These are phyloP conservation scores for Cephus sareptanus DNA, from an alignment of 2,888 invertebrate genomes.

Conservation along the genomic window DNA sequence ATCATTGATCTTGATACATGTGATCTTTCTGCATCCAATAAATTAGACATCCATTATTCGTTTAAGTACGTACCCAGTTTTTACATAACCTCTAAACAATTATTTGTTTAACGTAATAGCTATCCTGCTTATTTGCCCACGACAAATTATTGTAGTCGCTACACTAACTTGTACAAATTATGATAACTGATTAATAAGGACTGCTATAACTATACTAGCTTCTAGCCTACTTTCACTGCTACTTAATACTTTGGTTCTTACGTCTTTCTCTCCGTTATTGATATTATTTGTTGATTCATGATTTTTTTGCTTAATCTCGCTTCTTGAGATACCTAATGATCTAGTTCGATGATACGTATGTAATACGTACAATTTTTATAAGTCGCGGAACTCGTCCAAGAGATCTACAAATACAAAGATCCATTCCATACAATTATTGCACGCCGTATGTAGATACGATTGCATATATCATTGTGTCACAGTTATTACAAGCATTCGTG, in stretches of 20 bases:
- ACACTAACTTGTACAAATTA: background rate
- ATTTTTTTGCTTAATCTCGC: background rate
- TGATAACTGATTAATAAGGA: background rate
- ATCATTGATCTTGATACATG: background rate
- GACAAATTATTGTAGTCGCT: background rate
- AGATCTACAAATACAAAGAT: background rate
- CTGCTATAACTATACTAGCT: background rate
- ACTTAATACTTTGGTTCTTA: conserved; percentile 55
- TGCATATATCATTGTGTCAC: background rate
- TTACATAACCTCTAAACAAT: background rate
- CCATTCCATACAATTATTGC: background rate
- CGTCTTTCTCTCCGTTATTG: conserved; percentile 12
- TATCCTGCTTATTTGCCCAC: background rate
- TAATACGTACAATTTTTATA: background rate
- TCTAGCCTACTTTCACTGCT: background rate
- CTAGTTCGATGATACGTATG: background rate
- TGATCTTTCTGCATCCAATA: background rate
- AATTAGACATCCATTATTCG: background rate
- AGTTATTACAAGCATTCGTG: background rate
- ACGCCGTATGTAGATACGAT: background rate
- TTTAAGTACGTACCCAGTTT: background rate
- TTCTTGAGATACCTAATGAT: background rate
- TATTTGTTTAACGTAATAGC: background rate
- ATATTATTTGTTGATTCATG: background rate
- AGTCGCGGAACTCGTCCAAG: background rate